Conservation (phyloP, 1,140 invertebrate genomes). For the Drosophila nebulosa region DNA sequence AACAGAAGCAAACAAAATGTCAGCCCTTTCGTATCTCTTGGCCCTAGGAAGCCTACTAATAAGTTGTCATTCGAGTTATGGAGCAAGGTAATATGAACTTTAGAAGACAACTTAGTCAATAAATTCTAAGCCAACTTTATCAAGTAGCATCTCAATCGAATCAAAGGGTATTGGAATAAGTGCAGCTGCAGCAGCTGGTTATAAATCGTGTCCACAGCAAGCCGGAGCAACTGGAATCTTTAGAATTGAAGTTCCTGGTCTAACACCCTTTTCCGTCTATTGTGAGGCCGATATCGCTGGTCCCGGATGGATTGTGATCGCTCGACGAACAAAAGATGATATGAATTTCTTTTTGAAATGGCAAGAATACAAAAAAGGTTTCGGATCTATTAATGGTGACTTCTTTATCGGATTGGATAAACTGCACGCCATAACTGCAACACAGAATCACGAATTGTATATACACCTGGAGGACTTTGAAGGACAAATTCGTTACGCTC, state of each 20-base stretch:
- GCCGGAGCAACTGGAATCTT: neutral
- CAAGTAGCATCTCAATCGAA: neutral
- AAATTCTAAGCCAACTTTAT: neutral
- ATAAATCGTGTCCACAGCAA: neutral
- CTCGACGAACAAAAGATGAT: neutral
- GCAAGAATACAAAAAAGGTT: neutral
- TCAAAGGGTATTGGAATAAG: neutral
- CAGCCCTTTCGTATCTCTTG: neutral
- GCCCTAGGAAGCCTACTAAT: neutral
- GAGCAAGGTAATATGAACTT: neutral
- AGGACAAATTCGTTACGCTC: neutral
- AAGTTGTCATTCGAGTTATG: neutral
- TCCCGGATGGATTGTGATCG: slow-evolving; percentile 6
- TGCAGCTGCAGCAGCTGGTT: neutral
- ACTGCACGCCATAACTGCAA: neutral
- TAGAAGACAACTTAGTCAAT: neutral
- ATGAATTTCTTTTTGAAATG: neutral
- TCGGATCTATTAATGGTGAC: neutral
- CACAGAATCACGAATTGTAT: neutral
- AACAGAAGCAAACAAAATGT: neutral
- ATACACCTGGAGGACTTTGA: neutral
- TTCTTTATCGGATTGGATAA: slow-evolving; percentile 4
- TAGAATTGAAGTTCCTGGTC: neutral
- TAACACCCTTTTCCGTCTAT: neutral
- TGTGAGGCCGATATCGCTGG: neutral